phyloP scores from a whole-genome alignment of 2,797 vertebrate genomes.

The Gobio occitaniae region DNA sequence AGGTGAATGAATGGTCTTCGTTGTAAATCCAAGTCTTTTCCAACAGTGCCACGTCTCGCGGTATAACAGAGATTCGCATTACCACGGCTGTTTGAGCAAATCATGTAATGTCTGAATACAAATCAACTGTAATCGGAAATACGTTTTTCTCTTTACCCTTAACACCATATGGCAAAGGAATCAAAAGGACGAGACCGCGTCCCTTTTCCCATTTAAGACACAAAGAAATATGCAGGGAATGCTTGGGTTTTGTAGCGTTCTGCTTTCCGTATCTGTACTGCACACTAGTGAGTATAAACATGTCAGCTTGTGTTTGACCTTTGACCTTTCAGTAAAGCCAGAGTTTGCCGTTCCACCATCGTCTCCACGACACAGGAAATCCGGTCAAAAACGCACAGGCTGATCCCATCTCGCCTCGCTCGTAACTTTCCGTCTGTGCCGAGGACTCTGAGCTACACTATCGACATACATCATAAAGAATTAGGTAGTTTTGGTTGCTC shows the following conservation, averaged over 20 bases:
- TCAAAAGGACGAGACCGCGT: slow-evolving; percentile 73
- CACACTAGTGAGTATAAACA: slow-evolving; percentile 77
- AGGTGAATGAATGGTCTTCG: slow-evolving; percentile 78
- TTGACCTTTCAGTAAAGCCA: slow-evolving; percentile 83
- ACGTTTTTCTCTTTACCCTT: slow-evolving; percentile 76
- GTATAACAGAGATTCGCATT: slow-evolving; percentile 65
- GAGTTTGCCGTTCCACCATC: slow-evolving; percentile 72
- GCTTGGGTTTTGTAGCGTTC: slow-evolving; percentile 85
- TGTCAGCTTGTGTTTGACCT: slow-evolving; percentile 64
- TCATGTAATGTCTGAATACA: slow-evolving; percentile 55
- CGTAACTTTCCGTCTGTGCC: slow-evolving; percentile 52
- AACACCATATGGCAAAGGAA: slow-evolving; percentile 92
- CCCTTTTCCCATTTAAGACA: slow-evolving; percentile 92
- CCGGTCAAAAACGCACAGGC: neutral
- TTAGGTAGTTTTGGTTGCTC: slow-evolving; percentile 74
- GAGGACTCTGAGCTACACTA: slow-evolving; percentile 59
- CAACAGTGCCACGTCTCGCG: slow-evolving; percentile 67
- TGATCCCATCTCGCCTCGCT: neutral
- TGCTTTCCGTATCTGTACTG: slow-evolving; percentile 85
- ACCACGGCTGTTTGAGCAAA: slow-evolving; percentile 79
- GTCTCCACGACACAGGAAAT: slow-evolving; percentile 3
- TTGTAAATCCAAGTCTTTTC: slow-evolving; percentile 67
- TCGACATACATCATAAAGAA: slow-evolving; percentile 57
- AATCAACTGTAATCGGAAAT: slow-evolving; percentile 81
- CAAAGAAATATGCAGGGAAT: slow-evolving; percentile 93